Evolutionary conservation across 2,797 vertebrate species (phyloP).

Genomic region (Crypturellus tataupa): DNA sequence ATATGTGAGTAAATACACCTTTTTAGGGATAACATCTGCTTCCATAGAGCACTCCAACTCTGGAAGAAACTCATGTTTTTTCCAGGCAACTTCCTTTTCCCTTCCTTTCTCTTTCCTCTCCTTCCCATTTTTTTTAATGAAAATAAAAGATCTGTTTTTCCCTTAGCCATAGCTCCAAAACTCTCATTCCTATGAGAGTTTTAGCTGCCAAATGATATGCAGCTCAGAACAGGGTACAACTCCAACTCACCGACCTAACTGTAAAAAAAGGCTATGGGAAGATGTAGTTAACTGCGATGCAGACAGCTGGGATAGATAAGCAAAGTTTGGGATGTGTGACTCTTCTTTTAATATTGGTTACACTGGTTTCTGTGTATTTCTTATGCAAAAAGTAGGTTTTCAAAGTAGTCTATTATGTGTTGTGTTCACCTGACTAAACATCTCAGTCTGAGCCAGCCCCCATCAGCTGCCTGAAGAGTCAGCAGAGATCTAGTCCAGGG

Average conservation of each 20-base stretch:
- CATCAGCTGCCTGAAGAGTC: neutral
- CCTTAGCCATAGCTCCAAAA: neutral
- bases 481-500: neutral
- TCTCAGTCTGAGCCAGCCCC: neutral
- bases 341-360: neutral
- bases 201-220: neutral
- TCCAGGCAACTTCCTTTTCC: neutral
- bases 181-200: neutral
- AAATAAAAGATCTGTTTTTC: neutral
- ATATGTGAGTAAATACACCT: conserved; percentile 39
- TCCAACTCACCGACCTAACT: neutral
- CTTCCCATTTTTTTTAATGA: neutral
- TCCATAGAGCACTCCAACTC: conserved; percentile 29
- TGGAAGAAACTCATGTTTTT: neutral
- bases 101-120: neutral
- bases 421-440: neutral
- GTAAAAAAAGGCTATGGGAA: neutral
- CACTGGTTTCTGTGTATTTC: neutral
- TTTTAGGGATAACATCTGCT: conserved; percentile 61
- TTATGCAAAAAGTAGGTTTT: neutral
- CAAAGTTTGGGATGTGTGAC: neutral
- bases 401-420: neutral
- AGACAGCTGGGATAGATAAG: neutral
- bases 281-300: neutral
- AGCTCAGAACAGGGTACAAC: neutral